A percentile compares a stretch with the other conserved stretches of the same genome.
Evolutionary conservation across 2,113 vertebrate species (phyloP).

Genomic region (Podilymbus podiceps): DNA sequence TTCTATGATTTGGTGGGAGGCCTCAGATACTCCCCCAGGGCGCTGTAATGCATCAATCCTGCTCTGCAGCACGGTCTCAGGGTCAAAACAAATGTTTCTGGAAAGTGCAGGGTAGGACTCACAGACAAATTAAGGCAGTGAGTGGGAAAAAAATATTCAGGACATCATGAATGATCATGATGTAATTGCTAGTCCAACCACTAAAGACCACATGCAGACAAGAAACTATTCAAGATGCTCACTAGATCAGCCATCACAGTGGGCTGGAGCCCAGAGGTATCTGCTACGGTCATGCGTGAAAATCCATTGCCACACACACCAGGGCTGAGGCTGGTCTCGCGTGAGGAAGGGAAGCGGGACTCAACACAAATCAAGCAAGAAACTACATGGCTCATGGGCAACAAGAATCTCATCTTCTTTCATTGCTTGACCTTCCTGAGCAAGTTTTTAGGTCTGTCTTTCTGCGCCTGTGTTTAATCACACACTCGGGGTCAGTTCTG

Average conservation of each 20-base stretch:
- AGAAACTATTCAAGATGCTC: background rate
- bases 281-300: background rate
- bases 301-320: background rate
- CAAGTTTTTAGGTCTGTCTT: background rate
- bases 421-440: background rate
- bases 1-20: background rate
- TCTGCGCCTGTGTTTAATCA: background rate
- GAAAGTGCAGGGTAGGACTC: background rate
- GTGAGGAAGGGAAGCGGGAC: background rate
- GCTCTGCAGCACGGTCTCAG: background rate
- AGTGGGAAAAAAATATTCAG: background rate
- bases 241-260: background rate
- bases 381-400: background rate
- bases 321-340: background rate
- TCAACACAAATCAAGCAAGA: background rate
- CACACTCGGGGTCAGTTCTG: background rate
- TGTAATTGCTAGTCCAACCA: background rate
- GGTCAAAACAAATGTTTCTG: background rate
- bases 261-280: rapidly evolving
- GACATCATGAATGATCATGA: background rate
- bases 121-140: background rate
- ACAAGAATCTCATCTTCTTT: background rate
- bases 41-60: background rate
- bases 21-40: background rate
- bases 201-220: background rate